These are phyloP conservation scores for Drosophila gunungcola DNA, from an alignment of 1,140 invertebrate species.

Conservation along the genomic window DNA sequence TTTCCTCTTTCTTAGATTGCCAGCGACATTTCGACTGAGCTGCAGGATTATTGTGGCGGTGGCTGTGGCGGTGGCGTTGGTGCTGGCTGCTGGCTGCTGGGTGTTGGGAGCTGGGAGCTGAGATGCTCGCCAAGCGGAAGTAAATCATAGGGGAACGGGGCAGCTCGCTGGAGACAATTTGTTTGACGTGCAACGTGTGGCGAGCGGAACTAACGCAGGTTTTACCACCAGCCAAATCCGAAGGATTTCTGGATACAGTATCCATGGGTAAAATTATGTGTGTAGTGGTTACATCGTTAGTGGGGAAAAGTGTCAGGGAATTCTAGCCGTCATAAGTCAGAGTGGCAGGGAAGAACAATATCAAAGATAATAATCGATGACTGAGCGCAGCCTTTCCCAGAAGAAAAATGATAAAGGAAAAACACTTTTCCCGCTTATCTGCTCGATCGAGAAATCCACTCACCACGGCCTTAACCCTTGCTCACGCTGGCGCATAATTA, in stretches of 20 bases:
- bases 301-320: slow-evolving; percentile 39
- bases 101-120: not conserved
- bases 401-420: not conserved
- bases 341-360: slow-evolving; percentile 14
- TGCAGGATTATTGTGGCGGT: slow-evolving; percentile 75
- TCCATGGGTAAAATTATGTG: slow-evolving; percentile 1
- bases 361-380: slow-evolving; percentile 32
- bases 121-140: slow-evolving; percentile 7
- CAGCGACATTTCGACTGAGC: slow-evolving; percentile 73
- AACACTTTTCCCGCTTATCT: slow-evolving; percentile 28
- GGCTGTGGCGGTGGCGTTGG: not conserved
- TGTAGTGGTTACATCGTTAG: slow-evolving; percentile 39
- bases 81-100: too few species aligned
- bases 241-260: slow-evolving; percentile 24
- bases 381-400: slow-evolving; percentile 4
- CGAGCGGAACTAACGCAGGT: slow-evolving; percentile 72
- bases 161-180: slow-evolving; percentile 62
- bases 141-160: slow-evolving; percentile 25
- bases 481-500: slow-evolving; percentile 68
- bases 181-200: slow-evolving; percentile 80
- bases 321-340: slow-evolving; percentile 33
- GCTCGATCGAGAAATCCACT: slow-evolving; percentile 19
- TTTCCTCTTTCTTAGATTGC: slow-evolving; percentile 78
- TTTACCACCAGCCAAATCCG: slow-evolving; percentile 38
- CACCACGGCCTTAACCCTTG: slow-evolving; percentile 27